Evolutionary conservation across 1,140 invertebrate species (phyloP).

Genomic region (Planococcus citri): DNA sequence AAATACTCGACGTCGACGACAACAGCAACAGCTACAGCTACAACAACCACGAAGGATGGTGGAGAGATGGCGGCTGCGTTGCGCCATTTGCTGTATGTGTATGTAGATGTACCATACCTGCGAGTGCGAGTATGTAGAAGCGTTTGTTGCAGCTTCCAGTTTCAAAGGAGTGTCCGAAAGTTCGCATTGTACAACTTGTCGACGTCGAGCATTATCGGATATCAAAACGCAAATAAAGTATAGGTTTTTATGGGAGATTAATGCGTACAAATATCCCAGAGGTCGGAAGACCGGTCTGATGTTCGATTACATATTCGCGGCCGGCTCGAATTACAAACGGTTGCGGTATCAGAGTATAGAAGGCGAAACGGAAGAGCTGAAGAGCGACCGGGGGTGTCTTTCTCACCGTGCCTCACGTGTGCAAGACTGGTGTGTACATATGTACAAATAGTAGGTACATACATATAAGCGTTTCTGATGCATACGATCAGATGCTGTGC

Average conservation of each 20-base stretch:
- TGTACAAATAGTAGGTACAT: too few relatives aligned
- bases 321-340: not conserved
- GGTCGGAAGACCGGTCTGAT: not conserved
- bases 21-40: too few relatives aligned
- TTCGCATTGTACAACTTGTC: not conserved
- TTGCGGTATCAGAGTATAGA: not conserved
- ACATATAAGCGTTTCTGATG: too few relatives aligned
- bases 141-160: not conserved
- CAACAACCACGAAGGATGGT: not conserved
- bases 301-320: not conserved
- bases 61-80: not conserved
- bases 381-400: too few relatives aligned
- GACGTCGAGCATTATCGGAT: conserved; percentile 5
- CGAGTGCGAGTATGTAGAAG: too few relatives aligned
- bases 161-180: conserved; percentile 4
- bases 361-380: not conserved
- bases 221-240: not conserved
- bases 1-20: too few relatives aligned
- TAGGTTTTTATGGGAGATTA: conserved; percentile 5
- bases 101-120: too few relatives aligned
- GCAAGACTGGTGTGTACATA: too few relatives aligned
- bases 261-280: not conserved
- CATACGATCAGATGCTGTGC: too few relatives aligned
- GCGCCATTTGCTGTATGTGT: not conserved
- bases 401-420: too few relatives aligned